These are phyloP conservation scores for Drosophila equinoxialis DNA, from an alignment of 1,140 invertebrate species.

Conservation along the genomic window DNA sequence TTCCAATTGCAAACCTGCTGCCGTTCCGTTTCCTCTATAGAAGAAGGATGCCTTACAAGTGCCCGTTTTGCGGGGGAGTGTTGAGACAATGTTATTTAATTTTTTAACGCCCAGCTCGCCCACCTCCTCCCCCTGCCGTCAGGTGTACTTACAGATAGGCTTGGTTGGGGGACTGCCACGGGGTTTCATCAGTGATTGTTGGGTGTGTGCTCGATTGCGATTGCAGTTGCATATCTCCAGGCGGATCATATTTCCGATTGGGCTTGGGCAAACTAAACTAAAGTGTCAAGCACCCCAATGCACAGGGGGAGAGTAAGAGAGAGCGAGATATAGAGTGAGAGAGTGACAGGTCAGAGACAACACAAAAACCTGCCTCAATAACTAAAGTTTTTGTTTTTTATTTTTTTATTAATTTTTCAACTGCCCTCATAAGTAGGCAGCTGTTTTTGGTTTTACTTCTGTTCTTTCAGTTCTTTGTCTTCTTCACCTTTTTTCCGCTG, in stretches of 20 bases:
- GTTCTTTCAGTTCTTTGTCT: background rate
- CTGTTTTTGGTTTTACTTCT: slow-evolving; percentile 34
- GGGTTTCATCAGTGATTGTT: slow-evolving; percentile 34
- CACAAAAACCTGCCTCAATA: slow-evolving; percentile 63
- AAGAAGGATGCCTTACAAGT: slow-evolving; percentile 65
- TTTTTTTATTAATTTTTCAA: slow-evolving; percentile 15
- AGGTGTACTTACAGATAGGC: slow-evolving; percentile 1
- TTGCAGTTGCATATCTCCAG: slow-evolving; percentile 46
- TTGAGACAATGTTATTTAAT: slow-evolving; percentile 59
- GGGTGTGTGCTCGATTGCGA: slow-evolving; percentile 33
- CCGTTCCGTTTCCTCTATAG: slow-evolving; percentile 2
- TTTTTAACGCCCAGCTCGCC: slow-evolving; percentile 48
- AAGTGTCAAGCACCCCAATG: slow-evolving; percentile 42
- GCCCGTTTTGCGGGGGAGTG: slow-evolving; percentile 18
- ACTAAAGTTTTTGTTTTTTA: slow-evolving; percentile 27
- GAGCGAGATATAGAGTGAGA: background rate
- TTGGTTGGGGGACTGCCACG: slow-evolving; percentile 17
- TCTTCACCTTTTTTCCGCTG: background rate
- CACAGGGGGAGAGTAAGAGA: background rate
- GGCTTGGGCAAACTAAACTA: slow-evolving; percentile 17
- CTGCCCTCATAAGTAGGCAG: slow-evolving; percentile 61
- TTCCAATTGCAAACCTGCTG: slow-evolving; percentile 67
- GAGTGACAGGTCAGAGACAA: background rate
- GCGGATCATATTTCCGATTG: slow-evolving; percentile 62
- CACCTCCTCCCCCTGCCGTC: no score